Evolutionary conservation across 2,888 invertebrate genomes (phyloP).

Genomic region (Troilus luridus): DNA sequence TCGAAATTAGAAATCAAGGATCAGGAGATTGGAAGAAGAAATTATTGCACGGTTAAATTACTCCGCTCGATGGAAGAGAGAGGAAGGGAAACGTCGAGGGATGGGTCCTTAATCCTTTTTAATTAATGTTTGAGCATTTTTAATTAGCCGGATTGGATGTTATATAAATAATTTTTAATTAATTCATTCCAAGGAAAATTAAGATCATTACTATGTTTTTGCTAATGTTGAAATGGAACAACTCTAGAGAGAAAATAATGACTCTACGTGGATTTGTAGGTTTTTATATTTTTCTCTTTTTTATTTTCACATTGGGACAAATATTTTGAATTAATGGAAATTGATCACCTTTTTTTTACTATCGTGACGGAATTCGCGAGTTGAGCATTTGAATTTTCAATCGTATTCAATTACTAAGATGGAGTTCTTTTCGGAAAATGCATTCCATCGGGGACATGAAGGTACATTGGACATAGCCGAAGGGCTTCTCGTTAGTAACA

Average conservation of each 20-base stretch:
- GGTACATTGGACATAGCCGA: too few species aligned
- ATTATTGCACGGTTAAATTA: slow-evolving; percentile 19
- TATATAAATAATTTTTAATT: background rate
- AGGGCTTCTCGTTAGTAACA: too few species aligned
- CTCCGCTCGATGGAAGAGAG: background rate
- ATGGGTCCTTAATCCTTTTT: background rate
- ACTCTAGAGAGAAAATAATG: background rate
- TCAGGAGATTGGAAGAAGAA: background rate
- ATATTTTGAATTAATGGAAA: too few species aligned
- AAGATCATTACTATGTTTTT: background rate
- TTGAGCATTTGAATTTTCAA: too few species aligned
- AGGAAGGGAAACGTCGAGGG: background rate
- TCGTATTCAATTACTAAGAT: too few species aligned
- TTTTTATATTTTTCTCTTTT: background rate
- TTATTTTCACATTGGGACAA: too few species aligned
- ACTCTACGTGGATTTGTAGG: background rate
- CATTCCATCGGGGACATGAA: too few species aligned
- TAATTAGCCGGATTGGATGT: background rate
- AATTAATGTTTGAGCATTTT: background rate
- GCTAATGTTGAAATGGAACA: too few species aligned
- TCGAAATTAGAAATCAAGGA: slow-evolving; percentile 6
- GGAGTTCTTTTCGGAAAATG: too few species aligned
- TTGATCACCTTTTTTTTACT: too few species aligned
- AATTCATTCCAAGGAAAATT: background rate
- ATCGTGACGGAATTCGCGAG: too few species aligned